A percentile compares a stretch with the other conserved stretches of the same genome.
Evolutionary conservation across 2,797 vertebrate genomes (phyloP).

Genomic region (Muscicapa striata): DNA sequence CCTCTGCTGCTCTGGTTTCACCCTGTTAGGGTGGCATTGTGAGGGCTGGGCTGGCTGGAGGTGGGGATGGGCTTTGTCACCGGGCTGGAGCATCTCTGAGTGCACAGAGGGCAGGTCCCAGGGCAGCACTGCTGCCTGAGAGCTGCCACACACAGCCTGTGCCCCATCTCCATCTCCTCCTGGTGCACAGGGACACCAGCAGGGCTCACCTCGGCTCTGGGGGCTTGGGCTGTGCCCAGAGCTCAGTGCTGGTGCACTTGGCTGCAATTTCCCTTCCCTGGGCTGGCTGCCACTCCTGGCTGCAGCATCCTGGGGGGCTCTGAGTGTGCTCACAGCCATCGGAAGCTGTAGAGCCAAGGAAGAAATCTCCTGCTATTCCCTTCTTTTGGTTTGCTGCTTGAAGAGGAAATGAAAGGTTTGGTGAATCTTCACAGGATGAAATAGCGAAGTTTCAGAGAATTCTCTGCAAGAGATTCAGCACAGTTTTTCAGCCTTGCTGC

Average conservation of each 20-base stretch:
- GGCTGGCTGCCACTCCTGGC: neutral
- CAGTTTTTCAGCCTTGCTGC: neutral
- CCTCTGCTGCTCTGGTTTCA: neutral
- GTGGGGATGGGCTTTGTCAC: neutral
- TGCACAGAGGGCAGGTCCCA: fast-evolving
- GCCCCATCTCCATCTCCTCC: neutral
- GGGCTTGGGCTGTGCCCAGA: fast-evolving
- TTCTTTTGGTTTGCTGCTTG: neutral
- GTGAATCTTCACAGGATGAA: neutral
- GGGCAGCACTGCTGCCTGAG: neutral
- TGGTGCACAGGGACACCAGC: fast-evolving
- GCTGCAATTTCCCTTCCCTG: neutral
- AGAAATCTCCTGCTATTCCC: neutral
- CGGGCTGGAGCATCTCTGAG: neutral
- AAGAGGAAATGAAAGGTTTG: neutral
- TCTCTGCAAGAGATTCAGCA: neutral
- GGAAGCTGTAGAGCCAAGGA: neutral
- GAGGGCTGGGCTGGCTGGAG: neutral
- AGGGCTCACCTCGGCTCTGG: neutral
- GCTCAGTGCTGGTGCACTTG: neutral
- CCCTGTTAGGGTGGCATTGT: fast-evolving
- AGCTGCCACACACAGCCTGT: fast-evolving
- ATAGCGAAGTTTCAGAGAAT: neutral
- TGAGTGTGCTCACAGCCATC: neutral
- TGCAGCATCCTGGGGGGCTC: neutral